phyloP scores from a whole-genome alignment of 1,140 invertebrate genomes.

The Telenomus remus region DNA sequence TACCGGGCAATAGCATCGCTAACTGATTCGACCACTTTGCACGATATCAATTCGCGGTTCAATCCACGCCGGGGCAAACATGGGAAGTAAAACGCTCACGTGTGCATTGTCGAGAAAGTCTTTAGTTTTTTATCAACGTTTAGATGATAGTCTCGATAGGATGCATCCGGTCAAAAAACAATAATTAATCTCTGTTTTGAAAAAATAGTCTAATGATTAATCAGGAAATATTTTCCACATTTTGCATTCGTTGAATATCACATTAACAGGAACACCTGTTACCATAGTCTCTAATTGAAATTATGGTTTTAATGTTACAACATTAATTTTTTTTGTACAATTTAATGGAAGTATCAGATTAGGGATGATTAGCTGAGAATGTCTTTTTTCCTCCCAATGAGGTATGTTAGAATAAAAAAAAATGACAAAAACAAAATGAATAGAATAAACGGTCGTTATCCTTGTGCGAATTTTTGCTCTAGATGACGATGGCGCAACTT shows the following conservation, averaged over 20 bases:
- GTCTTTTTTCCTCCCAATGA: background rate
- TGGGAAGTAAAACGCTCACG: constrained; percentile 41
- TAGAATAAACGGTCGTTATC: constrained; percentile 61
- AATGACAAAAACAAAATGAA: constrained; percentile 25
- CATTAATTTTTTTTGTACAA: too few relatives aligned
- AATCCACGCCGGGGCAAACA: constrained; percentile 13
- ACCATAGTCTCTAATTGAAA: too few relatives aligned
- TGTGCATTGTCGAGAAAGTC: constrained; percentile 50
- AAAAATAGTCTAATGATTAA: background rate
- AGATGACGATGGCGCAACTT: constrained; percentile 64
- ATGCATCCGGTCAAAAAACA: constrained; percentile 55
- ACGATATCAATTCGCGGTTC: constrained; percentile 8
- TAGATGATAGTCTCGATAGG: constrained; percentile 47
- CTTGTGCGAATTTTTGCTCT: constrained; percentile 65
- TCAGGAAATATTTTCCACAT: background rate
- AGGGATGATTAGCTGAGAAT: too few relatives aligned
- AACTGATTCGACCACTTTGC: too few relatives aligned
- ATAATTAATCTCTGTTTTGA: constrained; percentile 9
- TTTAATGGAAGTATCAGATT: too few relatives aligned
- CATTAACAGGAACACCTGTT: too few relatives aligned
- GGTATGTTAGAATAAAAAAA: background rate
- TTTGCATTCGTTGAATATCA: background rate
- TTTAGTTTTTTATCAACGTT: constrained; percentile 30
- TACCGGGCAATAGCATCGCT: too few relatives aligned
- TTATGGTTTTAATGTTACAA: too few relatives aligned